Evolutionary conservation across 2,113 vertebrate genomes (phyloP).

Genomic region (Argyrosomus japonicus): DNA sequence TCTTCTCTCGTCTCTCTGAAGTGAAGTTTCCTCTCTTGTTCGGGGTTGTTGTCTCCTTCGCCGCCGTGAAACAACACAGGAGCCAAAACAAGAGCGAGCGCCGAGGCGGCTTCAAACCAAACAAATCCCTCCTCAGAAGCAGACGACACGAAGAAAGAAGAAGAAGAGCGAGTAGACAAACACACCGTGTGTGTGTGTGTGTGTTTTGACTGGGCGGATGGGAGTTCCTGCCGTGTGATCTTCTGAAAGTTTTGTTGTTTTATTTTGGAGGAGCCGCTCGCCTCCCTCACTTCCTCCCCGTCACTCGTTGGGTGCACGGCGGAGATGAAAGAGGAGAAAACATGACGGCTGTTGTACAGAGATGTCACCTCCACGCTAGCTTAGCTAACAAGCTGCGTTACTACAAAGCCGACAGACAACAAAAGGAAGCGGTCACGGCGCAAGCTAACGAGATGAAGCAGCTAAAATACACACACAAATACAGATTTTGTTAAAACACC

Average conservation of each 20-base stretch:
- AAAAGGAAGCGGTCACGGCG: slow-evolving; percentile 8
- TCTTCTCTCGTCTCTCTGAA: slow-evolving; percentile 58
- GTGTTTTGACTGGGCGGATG: slow-evolving; percentile 50
- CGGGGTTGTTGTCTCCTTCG: slow-evolving; percentile 63
- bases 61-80: slow-evolving; percentile 55
- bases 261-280: slow-evolving; percentile 64
- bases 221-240: slow-evolving; percentile 65
- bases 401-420: slow-evolving; percentile 30
- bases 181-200: slow-evolving; percentile 21
- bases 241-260: slow-evolving; percentile 62
- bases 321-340: slow-evolving; percentile 49
- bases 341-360: slow-evolving; percentile 53
- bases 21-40: slow-evolving; percentile 73
- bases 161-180: slow-evolving; percentile 22
- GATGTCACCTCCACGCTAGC: slow-evolving; percentile 62
- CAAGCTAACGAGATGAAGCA: slow-evolving; percentile 2
- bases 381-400: slow-evolving; percentile 51
- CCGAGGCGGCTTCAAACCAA: slow-evolving; percentile 61
- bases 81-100: slow-evolving; percentile 69
- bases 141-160: slow-evolving; percentile 30
- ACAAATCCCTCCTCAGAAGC: slow-evolving; percentile 67
- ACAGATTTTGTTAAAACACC: neutral
- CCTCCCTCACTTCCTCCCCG: slow-evolving; percentile 29
- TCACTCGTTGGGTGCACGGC: slow-evolving; percentile 26
- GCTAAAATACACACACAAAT: slow-evolving; percentile 16